Conservation (phyloP, 1,140 invertebrate genomes). For the Calycopis cecrops region DNA sequence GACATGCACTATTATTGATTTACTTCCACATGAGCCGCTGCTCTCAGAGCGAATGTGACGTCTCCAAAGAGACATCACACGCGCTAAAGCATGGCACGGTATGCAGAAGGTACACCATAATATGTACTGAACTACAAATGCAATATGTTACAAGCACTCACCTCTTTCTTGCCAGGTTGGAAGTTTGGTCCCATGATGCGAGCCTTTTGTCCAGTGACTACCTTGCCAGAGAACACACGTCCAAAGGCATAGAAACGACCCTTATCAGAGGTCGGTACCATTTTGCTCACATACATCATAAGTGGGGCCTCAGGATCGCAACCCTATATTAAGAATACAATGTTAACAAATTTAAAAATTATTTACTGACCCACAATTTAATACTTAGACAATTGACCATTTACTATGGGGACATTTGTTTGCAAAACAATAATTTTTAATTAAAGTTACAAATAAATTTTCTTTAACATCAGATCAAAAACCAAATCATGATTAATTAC, state of each 20-base stretch:
- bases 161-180: constrained; percentile 97
- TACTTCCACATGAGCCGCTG: constrained; percentile 41
- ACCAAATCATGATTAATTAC: too few species aligned
- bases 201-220: constrained; percentile 94
- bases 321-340: constrained; percentile 74
- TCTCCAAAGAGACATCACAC: constrained; percentile 14
- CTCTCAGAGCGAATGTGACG: constrained; percentile 31
- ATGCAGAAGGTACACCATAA: constrained; percentile 38
- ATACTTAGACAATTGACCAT: too few species aligned
- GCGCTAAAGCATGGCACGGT: constrained; percentile 57
- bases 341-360: constrained; percentile 3
- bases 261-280: constrained; percentile 99
- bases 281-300: constrained; percentile 99
- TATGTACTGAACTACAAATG: constrained; percentile 31
- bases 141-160: constrained; percentile 14
- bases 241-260: constrained; percentile 99
- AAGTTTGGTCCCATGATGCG: constrained; percentile 99
- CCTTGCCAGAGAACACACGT: constrained; percentile 98
- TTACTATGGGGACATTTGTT: too few species aligned
- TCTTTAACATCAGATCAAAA: too few species aligned
- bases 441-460: too few species aligned
- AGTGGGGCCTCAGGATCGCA: constrained; percentile 97
- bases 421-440: too few species aligned
- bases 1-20: constrained; percentile 34
- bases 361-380: too few species aligned